Evolutionary conservation across 37 sponge, comb jelly and placozoan species (phyloP).

Genomic region (Bolinopsis microptera): DNA sequence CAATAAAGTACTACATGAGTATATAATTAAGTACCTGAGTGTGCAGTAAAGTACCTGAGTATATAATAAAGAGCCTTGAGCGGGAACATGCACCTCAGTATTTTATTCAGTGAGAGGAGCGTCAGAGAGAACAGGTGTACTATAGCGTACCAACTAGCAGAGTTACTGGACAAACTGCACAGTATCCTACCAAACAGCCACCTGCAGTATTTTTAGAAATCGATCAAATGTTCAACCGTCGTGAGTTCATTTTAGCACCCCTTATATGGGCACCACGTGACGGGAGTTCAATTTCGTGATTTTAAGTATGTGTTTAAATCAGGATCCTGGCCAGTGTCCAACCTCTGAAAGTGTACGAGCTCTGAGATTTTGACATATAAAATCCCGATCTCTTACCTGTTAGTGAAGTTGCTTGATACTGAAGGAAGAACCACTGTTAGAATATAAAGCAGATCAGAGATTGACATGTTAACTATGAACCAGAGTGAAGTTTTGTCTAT

Average conservation of each 20-base stretch:
- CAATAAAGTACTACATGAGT: too few species aligned
- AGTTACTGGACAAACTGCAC: background rate
- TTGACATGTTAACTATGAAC: background rate
- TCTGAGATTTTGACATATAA: too few species aligned
- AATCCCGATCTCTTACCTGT: background rate
- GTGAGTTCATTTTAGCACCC: too few species aligned
- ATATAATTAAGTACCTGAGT: too few species aligned
- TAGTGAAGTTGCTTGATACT: background rate
- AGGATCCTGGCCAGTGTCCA: too few species aligned
- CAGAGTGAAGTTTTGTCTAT: constrained; percentile 16
- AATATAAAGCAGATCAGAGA: constrained; percentile 18
- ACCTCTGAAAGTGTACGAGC: too few species aligned
- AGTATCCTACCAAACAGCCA: background rate
- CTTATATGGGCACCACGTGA: too few species aligned
- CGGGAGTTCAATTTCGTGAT: too few species aligned
- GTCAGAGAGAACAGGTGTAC: background rate
- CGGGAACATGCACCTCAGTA: constrained; percentile 15
- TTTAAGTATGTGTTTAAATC: too few species aligned
- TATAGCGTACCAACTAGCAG: constrained; percentile 26
- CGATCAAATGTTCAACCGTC: too few species aligned
- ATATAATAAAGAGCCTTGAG: background rate
- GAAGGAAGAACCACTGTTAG: background rate
- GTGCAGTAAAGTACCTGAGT: background rate
- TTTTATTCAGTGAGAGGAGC: background rate
- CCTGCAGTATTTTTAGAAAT: background rate